A percentile compares a stretch with the other conserved stretches of the same genome.
phyloP scores from a whole-genome alignment of 2,888 invertebrate genomes.

The Matsumyia berberina region DNA sequence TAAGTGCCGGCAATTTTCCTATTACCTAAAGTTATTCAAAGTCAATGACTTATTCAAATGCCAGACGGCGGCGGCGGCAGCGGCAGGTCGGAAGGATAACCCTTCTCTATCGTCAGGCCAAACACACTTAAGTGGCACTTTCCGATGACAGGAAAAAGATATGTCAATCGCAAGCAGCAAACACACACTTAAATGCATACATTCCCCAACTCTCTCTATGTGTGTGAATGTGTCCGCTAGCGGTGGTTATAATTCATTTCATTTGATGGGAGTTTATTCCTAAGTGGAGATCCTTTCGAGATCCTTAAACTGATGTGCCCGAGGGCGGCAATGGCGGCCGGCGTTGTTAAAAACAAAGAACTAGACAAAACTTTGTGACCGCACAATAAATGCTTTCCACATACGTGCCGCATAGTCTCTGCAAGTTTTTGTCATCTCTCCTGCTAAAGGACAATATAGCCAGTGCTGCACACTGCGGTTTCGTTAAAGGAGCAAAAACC shows the following conservation, averaged over 20 bases:
- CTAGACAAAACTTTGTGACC: slow-evolving; percentile 74
- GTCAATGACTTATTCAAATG: slow-evolving; percentile 76
- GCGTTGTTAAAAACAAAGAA: slow-evolving; percentile 67
- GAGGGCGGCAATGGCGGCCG: slow-evolving; percentile 38
- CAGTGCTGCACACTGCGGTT: slow-evolving; percentile 40
- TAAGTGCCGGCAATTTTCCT: slow-evolving; percentile 62
- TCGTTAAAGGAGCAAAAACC: slow-evolving; percentile 62
- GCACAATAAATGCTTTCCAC: slow-evolving; percentile 73
- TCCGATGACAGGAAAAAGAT: slow-evolving; percentile 76
- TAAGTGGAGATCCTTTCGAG: slow-evolving; percentile 38
- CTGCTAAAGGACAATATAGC: slow-evolving; percentile 61
- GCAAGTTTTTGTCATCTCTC: slow-evolving; percentile 71
- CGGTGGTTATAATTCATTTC: slow-evolving; percentile 70
- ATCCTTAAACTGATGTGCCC: slow-evolving; percentile 59
- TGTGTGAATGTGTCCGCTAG: slow-evolving; percentile 12
- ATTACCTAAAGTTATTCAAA: slow-evolving; percentile 68
- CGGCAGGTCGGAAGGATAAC: slow-evolving; percentile 58
- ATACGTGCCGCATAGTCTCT: slow-evolving; percentile 70
- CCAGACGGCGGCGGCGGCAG: slow-evolving; percentile 9
- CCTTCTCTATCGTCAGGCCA: slow-evolving; percentile 63
- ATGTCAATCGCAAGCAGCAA: slow-evolving; percentile 70
- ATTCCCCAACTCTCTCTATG: neutral
- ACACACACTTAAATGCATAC: slow-evolving; percentile 51
- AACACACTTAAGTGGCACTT: slow-evolving; percentile 76
- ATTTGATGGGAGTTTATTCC: slow-evolving; percentile 51